Conservation (phyloP, 2,888 invertebrate genomes). For the Eilema depressum region DNA sequence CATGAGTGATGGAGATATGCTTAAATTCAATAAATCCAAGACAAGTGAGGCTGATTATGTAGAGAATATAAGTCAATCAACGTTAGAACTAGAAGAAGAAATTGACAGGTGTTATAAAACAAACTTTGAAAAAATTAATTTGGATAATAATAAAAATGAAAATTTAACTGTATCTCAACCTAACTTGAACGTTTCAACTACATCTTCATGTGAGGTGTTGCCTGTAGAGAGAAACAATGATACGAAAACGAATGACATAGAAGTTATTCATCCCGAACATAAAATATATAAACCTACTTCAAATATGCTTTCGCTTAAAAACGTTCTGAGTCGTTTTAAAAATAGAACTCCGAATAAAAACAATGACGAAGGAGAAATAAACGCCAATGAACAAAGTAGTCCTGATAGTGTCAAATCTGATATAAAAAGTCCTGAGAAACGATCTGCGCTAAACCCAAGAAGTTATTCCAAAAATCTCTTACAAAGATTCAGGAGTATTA, state of each 20-base stretch:
- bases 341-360: conserved; percentile 75
- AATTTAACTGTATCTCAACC: conserved; percentile 73
- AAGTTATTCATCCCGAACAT: conserved; percentile 91
- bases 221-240: conserved; percentile 77
- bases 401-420: conserved; percentile 72
- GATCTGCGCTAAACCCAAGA: conserved; percentile 77
- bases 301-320: conserved; percentile 85
- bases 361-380: conserved; percentile 73
- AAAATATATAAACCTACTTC: conserved; percentile 91
- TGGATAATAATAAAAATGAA: conserved; percentile 76
- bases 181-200: conserved; percentile 84
- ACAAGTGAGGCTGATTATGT: conserved; percentile 67
- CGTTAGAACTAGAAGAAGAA: conserved; percentile 83
- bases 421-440: conserved; percentile 79
- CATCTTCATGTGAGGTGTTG: conserved; percentile 86
- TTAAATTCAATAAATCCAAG: conserved; percentile 79
- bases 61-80: conserved; percentile 82
- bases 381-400: conserved; percentile 78
- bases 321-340: conserved; percentile 86
- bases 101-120: conserved; percentile 84
- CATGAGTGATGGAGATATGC: conserved; percentile 78
- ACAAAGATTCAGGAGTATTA: conserved; percentile 83
- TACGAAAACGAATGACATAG: conserved; percentile 74
- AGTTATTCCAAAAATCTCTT: conserved; percentile 82
- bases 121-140: conserved; percentile 75